Percentiles rank a stretch among this genome's conserved stretches.
Evolutionary conservation across 2,888 invertebrate species (phyloP).

Genomic region (Hirtodrosophila alboralis): DNA sequence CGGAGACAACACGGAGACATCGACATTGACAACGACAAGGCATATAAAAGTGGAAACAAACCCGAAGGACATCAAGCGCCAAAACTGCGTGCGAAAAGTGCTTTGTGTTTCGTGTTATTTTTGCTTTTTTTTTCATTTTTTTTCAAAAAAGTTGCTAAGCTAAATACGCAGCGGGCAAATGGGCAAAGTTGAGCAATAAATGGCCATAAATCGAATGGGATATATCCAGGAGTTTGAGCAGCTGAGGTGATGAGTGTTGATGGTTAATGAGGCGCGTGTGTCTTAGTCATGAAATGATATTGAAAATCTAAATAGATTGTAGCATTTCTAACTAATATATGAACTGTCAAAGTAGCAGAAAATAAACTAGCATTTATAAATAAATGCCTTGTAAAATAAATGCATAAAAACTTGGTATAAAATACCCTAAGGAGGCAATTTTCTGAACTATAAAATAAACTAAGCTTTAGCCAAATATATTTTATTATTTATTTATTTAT

Average conservation of each 20-base stretch:
- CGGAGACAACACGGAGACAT: conserved; percentile 40
- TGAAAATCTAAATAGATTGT: neutral
- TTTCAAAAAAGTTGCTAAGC: too few relatives aligned
- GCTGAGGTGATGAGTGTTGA: conserved; percentile 33
- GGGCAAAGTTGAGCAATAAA: conserved; percentile 42
- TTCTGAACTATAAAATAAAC: too few relatives aligned
- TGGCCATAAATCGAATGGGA: conserved; percentile 46
- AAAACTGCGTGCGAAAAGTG: conserved; percentile 50
- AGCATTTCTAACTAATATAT: neutral
- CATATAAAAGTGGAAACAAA: conserved; percentile 19
- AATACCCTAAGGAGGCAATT: too few relatives aligned
- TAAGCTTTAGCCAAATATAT: too few relatives aligned
- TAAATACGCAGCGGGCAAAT: too few relatives aligned
- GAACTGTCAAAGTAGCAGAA: conserved; percentile 1
- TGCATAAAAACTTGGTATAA: too few relatives aligned
- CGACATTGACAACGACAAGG: too few relatives aligned
- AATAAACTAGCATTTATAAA: neutral
- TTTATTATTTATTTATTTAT: too few relatives aligned
- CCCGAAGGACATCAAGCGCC: conserved; percentile 9
- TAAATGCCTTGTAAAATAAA: too few relatives aligned
- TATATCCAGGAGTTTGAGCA: conserved; percentile 7
- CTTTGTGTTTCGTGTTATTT: conserved; percentile 17
- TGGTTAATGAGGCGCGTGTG: conserved; percentile 41
- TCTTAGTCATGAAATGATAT: conserved; percentile 31
- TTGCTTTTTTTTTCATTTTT: too few relatives aligned